phyloP scores from a whole-genome alignment of 2,113 vertebrate genomes.

The Heliornis fulica region DNA sequence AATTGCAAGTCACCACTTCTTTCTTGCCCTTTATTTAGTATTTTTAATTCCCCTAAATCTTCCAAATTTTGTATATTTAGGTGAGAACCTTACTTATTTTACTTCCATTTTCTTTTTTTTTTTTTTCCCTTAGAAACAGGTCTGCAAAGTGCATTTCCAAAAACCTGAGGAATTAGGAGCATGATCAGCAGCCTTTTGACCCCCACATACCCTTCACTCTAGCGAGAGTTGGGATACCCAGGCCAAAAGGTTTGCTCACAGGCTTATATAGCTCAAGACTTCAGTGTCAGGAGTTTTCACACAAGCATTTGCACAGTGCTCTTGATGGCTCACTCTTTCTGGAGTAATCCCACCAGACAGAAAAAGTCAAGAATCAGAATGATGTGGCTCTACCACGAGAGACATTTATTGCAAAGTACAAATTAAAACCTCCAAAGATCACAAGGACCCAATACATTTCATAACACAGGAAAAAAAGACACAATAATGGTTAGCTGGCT shows the following conservation, averaged over 20 bases:
- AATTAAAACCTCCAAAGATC: conserved; percentile 22
- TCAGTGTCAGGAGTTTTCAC: background rate
- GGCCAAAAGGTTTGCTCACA: background rate
- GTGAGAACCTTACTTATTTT: background rate
- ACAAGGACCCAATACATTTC: background rate
- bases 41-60: background rate
- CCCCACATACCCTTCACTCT: background rate
- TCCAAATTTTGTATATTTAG: background rate
- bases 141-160: background rate
- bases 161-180: background rate
- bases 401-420: background rate
- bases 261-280: background rate
- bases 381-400: background rate
- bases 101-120: background rate
- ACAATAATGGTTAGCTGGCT: conserved; percentile 1
- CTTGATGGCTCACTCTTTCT: background rate
- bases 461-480: background rate
- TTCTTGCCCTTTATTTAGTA: background rate
- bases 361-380: background rate
- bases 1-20: background rate
- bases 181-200: background rate
- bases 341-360: background rate
- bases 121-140: background rate
- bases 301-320: background rate
- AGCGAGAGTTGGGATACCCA: background rate